phyloP scores from a whole-genome alignment of 2,797 vertebrate species.

The Geotrypetes seraphini region DNA sequence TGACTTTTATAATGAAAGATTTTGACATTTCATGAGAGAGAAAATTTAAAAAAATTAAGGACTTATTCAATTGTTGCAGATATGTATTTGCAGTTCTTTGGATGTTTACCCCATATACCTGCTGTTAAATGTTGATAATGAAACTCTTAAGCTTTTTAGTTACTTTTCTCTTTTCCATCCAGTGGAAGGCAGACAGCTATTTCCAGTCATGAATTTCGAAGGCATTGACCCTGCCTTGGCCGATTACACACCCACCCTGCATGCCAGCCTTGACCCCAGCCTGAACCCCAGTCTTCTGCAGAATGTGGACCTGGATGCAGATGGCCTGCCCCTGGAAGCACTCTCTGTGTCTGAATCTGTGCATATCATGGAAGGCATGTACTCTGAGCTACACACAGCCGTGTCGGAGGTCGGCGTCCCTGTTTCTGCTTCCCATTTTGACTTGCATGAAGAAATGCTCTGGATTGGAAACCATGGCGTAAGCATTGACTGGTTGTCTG shows the following conservation, averaged over 20 bases:
- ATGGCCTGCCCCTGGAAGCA: slow-evolving; percentile 56
- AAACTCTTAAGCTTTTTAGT: too few relatives aligned
- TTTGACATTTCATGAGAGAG: too few relatives aligned
- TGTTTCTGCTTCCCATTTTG: slow-evolving; percentile 81
- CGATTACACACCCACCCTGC: slow-evolving; percentile 69
- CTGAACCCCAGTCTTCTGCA: slow-evolving; percentile 75
- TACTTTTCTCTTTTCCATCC: background rate
- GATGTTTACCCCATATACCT: too few relatives aligned
- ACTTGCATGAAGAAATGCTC: slow-evolving; percentile 89
- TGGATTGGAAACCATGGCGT: slow-evolving; percentile 96
- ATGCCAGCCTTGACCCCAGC: slow-evolving; percentile 60
- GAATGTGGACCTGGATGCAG: slow-evolving; percentile 80
- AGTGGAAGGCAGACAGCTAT: background rate
- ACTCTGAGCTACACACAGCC: slow-evolving; percentile 87
- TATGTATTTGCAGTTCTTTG: too few relatives aligned
- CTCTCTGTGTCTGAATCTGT: slow-evolving; percentile 70
- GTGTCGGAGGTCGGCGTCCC: slow-evolving; percentile 89
- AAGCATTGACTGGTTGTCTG: slow-evolving; percentile 28
- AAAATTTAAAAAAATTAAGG: too few relatives aligned
- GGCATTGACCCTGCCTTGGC: slow-evolving; percentile 76
- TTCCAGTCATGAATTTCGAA: slow-evolving; percentile 80
- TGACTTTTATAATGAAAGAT: too few relatives aligned
- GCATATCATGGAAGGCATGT: slow-evolving; percentile 89
- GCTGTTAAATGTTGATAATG: too few relatives aligned
- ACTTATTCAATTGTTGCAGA: too few relatives aligned